phyloP scores from a whole-genome alignment of 1,140 invertebrate genomes.

The Colletes gigas region DNA sequence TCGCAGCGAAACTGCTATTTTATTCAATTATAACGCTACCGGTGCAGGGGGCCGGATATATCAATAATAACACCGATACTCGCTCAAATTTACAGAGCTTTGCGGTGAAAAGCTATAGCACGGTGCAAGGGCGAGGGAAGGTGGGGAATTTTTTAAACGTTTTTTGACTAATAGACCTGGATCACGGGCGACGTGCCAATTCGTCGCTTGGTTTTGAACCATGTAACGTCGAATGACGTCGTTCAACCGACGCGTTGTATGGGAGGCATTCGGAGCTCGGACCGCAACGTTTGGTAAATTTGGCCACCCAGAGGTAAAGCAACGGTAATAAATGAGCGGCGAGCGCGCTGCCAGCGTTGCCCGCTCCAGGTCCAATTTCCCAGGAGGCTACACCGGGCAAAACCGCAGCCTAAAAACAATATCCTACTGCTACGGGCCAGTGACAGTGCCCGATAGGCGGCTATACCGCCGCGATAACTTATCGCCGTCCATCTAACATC shows the following conservation, averaged over 20 bases:
- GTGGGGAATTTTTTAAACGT: slow-evolving; percentile 41
- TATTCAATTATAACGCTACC: slow-evolving; percentile 34
- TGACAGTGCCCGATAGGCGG: slow-evolving; percentile 71
- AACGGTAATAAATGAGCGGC: slow-evolving; percentile 79
- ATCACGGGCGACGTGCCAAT: slow-evolving; percentile 57
- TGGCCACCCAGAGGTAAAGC: slow-evolving; percentile 78
- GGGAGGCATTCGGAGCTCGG: slow-evolving; percentile 60
- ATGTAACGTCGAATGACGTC: slow-evolving; percentile 66
- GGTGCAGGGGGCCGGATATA: not conserved
- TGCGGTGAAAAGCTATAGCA: not conserved
- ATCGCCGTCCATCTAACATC: slow-evolving; percentile 66
- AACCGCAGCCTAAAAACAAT: slow-evolving; percentile 80
- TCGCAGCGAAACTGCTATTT: slow-evolving; percentile 3
- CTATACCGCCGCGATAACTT: slow-evolving; percentile 63
- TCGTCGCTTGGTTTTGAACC: slow-evolving; percentile 61
- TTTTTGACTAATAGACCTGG: slow-evolving; percentile 51
- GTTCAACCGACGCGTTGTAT: slow-evolving; percentile 53
- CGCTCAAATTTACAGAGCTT: not conserved
- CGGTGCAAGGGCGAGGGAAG: no score
- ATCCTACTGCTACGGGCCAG: slow-evolving; percentile 71
- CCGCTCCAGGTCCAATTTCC: slow-evolving; percentile 76
- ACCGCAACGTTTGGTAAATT: slow-evolving; percentile 71
- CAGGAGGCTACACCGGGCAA: slow-evolving; percentile 72
- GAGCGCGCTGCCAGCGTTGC: slow-evolving; percentile 70
- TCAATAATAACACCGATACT: slow-evolving; percentile 28